Percentiles rank a stretch among this genome's conserved stretches.
Evolutionary conservation across 2,888 invertebrate species (phyloP).

Genomic region (Andrena trimmerana): DNA sequence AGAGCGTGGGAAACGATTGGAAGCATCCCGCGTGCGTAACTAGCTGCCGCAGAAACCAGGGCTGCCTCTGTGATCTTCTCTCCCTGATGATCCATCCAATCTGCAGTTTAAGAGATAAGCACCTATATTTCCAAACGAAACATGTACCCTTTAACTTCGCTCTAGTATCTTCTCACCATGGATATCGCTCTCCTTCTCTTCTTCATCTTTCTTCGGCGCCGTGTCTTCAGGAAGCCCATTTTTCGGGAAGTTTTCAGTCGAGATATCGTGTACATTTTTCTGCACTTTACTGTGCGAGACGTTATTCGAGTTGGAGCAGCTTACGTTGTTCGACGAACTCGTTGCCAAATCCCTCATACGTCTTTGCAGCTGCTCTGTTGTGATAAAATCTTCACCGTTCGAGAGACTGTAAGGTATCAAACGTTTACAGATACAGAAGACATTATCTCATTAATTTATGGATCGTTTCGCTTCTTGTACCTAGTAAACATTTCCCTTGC

Average conservation of each 20-base stretch:
- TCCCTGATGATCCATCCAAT: conserved; percentile 80
- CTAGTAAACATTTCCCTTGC: conserved; percentile 95
- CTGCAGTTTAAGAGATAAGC: conserved; percentile 57
- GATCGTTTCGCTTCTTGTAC: conserved; percentile 82
- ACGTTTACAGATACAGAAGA: neutral
- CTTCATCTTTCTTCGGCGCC: conserved; percentile 63
- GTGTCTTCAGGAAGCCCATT: conserved; percentile 75
- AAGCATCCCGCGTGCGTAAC: conserved; percentile 92
- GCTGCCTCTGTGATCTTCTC: conserved; percentile 92
- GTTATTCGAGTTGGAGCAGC: conserved; percentile 52
- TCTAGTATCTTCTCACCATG: conserved; percentile 67
- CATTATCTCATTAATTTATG: neutral
- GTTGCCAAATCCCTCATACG: conserved; percentile 88
- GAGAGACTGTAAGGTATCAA: conserved; percentile 87
- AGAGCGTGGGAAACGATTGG: conserved; percentile 91
- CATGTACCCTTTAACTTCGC: neutral
- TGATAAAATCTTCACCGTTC: conserved; percentile 94
- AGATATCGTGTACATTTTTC: conserved; percentile 71
- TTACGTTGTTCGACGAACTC: conserved; percentile 67
- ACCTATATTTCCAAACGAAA: conserved; percentile 3
- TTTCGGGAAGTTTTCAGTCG: conserved; percentile 71
- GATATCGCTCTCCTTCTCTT: conserved; percentile 64
- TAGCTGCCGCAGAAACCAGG: conserved; percentile 92
- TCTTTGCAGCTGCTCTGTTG: conserved; percentile 92
- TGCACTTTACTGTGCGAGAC: conserved; percentile 63